Evolutionary conservation across 1,140 invertebrate species (phyloP).

Genomic region (Plectus sambesii): DNA sequence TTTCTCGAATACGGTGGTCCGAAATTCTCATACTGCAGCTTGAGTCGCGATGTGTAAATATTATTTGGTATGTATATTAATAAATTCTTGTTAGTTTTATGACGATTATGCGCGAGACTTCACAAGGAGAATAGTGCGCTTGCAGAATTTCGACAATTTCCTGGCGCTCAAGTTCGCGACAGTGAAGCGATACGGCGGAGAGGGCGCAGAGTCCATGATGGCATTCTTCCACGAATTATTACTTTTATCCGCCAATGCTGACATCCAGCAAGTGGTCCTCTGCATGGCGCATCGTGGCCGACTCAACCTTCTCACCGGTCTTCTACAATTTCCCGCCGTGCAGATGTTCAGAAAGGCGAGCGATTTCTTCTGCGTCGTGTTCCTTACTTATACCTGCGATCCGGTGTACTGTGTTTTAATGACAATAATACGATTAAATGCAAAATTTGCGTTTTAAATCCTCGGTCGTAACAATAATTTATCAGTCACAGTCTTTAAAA

Average conservation of each 20-base stretch:
- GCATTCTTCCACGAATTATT: conserved; percentile 67
- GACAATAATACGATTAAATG: no score
- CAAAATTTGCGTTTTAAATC: no score
- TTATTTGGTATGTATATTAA: no score
- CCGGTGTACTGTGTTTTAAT: no score
- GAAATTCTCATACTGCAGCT: no score
- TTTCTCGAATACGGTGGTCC: no score
- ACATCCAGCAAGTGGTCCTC: conserved; percentile 52
- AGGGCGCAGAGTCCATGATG: conserved; percentile 83
- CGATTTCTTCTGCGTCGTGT: conserved; percentile 64
- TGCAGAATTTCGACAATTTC: conserved; percentile 78
- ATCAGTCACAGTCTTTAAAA: no score
- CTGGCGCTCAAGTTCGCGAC: conserved; percentile 78
- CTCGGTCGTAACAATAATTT: no score
- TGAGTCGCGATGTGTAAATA: no score
- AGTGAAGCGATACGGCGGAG: conserved; percentile 84
- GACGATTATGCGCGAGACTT: no score
- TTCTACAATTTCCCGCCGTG: conserved; percentile 69
- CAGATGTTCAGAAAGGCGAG: conserved; percentile 67
- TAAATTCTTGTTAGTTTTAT: no score
- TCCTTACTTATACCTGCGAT: conserved; percentile 52
- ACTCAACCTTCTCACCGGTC: conserved; percentile 69
- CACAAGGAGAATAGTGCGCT: no score
- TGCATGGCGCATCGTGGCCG: conserved; percentile 86
- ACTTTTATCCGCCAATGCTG: conserved; percentile 41